Conservation (phyloP, 2,797 vertebrate species). For the Florisuga fusca region DNA sequence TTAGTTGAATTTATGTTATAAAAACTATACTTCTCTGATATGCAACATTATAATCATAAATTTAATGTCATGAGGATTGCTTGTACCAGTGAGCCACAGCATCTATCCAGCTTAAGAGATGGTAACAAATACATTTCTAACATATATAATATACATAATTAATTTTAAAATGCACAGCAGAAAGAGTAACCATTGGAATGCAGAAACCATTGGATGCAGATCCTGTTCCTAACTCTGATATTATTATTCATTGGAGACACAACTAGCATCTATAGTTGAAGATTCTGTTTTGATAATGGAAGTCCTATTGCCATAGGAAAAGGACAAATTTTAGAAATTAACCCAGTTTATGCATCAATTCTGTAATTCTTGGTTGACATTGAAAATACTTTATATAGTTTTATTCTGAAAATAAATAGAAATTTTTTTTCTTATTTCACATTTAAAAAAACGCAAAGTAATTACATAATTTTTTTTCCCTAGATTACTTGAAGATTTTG, state of each 20-base stretch:
- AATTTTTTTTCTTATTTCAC: not conserved
- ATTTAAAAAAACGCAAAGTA: not conserved
- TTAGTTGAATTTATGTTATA: not conserved
- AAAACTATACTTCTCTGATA: not conserved
- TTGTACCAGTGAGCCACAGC: not conserved
- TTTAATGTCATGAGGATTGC: not conserved
- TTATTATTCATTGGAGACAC: not conserved
- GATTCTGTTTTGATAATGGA: not conserved
- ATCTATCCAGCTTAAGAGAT: not conserved
- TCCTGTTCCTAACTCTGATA: not conserved
- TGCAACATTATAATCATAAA: not conserved
- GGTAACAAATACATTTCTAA: not conserved
- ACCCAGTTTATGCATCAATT: not conserved
- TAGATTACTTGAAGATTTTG: not conserved
- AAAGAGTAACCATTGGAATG: too few species aligned
- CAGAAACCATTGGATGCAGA: not conserved
- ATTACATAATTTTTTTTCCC: fast-evolving
- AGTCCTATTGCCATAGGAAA: not conserved
- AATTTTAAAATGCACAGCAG: not conserved
- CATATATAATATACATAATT: not conserved
- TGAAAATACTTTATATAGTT: not conserved
- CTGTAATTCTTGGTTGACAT: not conserved
- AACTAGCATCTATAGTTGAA: not conserved
- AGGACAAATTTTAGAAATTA: not conserved
- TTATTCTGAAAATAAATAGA: not conserved